Evolutionary conservation across 2,888 invertebrate species (phyloP).

Genomic region (Villa cingulata): DNA sequence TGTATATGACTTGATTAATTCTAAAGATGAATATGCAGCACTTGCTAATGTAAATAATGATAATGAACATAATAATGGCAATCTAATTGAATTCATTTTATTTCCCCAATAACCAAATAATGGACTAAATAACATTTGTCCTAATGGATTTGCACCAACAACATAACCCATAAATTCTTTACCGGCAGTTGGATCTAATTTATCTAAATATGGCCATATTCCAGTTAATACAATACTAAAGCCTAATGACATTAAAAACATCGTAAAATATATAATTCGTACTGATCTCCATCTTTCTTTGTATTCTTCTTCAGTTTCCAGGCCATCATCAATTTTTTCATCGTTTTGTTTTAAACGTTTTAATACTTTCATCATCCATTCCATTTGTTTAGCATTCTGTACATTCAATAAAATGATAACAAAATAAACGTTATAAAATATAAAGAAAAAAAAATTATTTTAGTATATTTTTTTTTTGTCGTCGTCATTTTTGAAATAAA

Average conservation of each 20-base stretch:
- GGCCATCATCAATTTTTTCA: slow-evolving; percentile 30
- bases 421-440: too few species aligned
- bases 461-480: too few species aligned
- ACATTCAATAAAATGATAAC: too few species aligned
- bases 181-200: slow-evolving; percentile 66
- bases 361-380: background rate
- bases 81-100: slow-evolving; percentile 52
- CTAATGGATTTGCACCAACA: slow-evolving; percentile 76
- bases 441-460: too few species aligned
- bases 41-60: slow-evolving; percentile 59
- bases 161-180: slow-evolving; percentile 74
- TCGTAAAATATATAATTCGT: slow-evolving; percentile 72
- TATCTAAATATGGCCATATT: slow-evolving; percentile 76
- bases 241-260: slow-evolving; percentile 79
- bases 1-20: slow-evolving; percentile 48
- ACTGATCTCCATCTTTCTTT: slow-evolving; percentile 64
- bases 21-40: slow-evolving; percentile 59
- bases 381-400: background rate
- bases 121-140: slow-evolving; percentile 76
- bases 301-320: slow-evolving; percentile 55
- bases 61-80: slow-evolving; percentile 57
- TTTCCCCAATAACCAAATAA: slow-evolving; percentile 77
- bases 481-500: too few species aligned
- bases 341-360: background rate
- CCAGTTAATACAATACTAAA: slow-evolving; percentile 79